These are phyloP conservation scores for Megastigmus dorsalis DNA, from an alignment of 2,888 invertebrate species.

Conservation along the genomic window DNA sequence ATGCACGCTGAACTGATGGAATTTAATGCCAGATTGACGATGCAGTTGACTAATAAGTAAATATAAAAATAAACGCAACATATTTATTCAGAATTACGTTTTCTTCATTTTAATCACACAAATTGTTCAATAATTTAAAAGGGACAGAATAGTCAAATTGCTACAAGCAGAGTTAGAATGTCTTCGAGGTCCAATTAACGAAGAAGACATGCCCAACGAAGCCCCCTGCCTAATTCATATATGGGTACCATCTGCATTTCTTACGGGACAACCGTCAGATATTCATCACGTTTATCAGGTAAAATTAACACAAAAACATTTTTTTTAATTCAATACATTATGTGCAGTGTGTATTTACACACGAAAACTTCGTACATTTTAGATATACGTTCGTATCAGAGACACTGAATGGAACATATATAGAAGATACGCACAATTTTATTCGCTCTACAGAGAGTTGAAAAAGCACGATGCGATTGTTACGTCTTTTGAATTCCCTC, in stretches of 20 bases:
- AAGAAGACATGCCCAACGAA: constrained; percentile 73
- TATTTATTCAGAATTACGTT: background rate
- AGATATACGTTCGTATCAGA: constrained; percentile 88
- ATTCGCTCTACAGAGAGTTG: constrained; percentile 87
- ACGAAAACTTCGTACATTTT: constrained; percentile 14
- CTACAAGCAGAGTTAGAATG: constrained; percentile 81
- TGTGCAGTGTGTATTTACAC: no score
- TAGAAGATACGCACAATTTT: constrained; percentile 94
- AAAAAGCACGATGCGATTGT: constrained; percentile 89
- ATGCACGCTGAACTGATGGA: constrained; percentile 97
- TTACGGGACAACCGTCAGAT: constrained; percentile 83
- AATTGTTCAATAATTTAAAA: constrained; percentile 60
- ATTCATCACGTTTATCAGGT: constrained; percentile 94
- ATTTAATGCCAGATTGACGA: constrained; percentile 89
- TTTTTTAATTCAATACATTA: constrained; percentile 6
- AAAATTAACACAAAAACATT: constrained; percentile 54
- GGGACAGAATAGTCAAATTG: constrained; percentile 78
- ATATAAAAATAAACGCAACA: background rate
- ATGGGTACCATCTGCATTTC: constrained; percentile 91
- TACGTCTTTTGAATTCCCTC: constrained; percentile 91
- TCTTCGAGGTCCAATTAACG: constrained; percentile 79
- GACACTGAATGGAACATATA: constrained; percentile 98
- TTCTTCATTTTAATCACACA: background rate
- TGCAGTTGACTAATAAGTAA: constrained; percentile 77
- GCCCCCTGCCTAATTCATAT: constrained; percentile 82